Conservation (phyloP, 2,888 invertebrate genomes). For the Brachylomia viminalis region DNA sequence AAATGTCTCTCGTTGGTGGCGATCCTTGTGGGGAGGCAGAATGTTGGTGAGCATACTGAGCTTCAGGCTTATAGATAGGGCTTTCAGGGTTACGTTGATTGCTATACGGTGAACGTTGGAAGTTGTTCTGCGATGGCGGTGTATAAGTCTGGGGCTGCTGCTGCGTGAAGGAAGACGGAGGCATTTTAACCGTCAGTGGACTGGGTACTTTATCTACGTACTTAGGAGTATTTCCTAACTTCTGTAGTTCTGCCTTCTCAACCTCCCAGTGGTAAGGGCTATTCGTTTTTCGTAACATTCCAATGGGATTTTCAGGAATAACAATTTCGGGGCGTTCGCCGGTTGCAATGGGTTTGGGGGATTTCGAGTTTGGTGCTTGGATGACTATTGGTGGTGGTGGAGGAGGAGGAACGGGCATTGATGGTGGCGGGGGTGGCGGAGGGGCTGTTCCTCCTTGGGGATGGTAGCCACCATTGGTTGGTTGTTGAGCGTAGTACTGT, state of each 20-base stretch:
- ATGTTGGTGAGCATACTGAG: slow-evolving; percentile 85
- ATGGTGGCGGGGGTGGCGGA: slow-evolving; percentile 87
- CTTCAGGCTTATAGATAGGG: slow-evolving; percentile 88
- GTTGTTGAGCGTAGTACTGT: slow-evolving; percentile 71
- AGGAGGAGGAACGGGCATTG: slow-evolving; percentile 87
- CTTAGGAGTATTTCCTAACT: slow-evolving; percentile 87
- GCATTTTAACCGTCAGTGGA: slow-evolving; percentile 87
- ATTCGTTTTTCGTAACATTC: slow-evolving; percentile 92
- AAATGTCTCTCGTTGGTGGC: slow-evolving; percentile 83
- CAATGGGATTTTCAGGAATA: slow-evolving; percentile 93
- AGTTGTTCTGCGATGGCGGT: slow-evolving; percentile 78
- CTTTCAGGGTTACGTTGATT: slow-evolving; percentile 84
- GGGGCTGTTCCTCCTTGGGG: slow-evolving; percentile 83
- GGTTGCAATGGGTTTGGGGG: slow-evolving; percentile 88
- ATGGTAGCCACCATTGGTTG: slow-evolving; percentile 76
- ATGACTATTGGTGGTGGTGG: slow-evolving; percentile 92
- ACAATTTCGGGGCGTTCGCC: slow-evolving; percentile 94
- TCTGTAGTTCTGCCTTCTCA: slow-evolving; percentile 90
- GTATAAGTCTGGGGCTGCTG: slow-evolving; percentile 85
- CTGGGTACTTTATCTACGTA: slow-evolving; percentile 87
- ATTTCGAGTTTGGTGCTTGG: slow-evolving; percentile 85
- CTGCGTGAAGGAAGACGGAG: slow-evolving; percentile 82
- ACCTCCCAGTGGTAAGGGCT: slow-evolving; percentile 92
- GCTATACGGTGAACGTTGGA: slow-evolving; percentile 69
- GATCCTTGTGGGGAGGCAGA: slow-evolving; percentile 81